Base-by-base conservation (phyloP, 2,888 invertebrate species). In the Tenthredo amoena region DNA sequence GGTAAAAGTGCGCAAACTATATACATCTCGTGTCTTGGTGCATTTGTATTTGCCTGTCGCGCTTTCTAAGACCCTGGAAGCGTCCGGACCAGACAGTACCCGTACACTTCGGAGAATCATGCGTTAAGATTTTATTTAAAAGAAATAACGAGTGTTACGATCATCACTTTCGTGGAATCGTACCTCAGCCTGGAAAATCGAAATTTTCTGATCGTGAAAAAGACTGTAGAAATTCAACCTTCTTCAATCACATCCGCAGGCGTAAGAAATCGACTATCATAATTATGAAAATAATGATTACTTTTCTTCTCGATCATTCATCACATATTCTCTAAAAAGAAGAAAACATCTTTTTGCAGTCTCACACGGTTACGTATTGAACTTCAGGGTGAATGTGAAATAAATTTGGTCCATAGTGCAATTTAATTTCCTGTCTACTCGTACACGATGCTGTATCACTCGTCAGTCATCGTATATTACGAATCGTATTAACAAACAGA, bases 31-130 rank as follows among this genome's bases (percentile, higher is more conserved):
- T 10, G 40, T n/a, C n/a, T n/a, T n/a, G 40, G 21, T 81, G 81
- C 40, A 40, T 18, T 0, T n/a, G 18, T 77, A 62, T 81, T 21
- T 81, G 10, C 40, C 5, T 40, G 40, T 40, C 58, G 34, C 81
- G 40, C 81, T 81, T 81, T 81, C 81, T 81, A 81, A 81, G 81
- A 43, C 81, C 81, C 62, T 81, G 81, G 26, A 58, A 62, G 18
- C n/a, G 15, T 62, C 40, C 40, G 40, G 62, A 81, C 37, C 62
- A 58, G 62, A 18, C 50, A 81, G 15, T 62, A 40, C 50, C 18
- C 2, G 18, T 10, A 62, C 21, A 34, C 34, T 77, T 50, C 77
- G 40, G 21, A 62, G 81, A 81, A 81, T 5, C 77, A 55, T 55
- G 6, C 18, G 34, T 77, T 77, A 26, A 55, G 77, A 18, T 50